Conservation (phyloP, 2,113 vertebrate species). For the Anguilla japonica region DNA sequence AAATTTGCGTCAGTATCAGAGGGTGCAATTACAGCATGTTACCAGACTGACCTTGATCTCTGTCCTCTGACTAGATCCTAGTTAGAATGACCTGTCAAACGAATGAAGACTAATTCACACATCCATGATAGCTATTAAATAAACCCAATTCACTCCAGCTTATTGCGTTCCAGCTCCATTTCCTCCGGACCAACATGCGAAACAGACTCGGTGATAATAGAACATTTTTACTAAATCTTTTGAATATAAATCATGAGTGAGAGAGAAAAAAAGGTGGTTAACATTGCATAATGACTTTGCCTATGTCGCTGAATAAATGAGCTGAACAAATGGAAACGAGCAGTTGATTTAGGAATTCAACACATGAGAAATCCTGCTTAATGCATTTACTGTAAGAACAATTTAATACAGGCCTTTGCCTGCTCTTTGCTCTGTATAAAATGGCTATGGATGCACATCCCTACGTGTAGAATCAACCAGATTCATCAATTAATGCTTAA, state of each 20-base stretch:
- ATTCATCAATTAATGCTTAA: not conserved
- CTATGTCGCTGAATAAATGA: not conserved
- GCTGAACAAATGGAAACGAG: not conserved
- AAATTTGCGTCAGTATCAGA: not conserved
- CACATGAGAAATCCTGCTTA: not conserved
- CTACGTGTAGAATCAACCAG: not conserved
- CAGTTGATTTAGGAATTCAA: not conserved
- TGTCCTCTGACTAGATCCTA: not conserved
- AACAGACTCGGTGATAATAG: not conserved
- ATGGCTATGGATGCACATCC: not conserved
- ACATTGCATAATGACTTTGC: constrained; percentile 5
- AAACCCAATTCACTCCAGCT: not conserved
- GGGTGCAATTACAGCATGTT: not conserved
- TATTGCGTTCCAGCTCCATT: not conserved
- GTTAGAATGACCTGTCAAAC: constrained; percentile 1
- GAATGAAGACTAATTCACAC: not conserved
- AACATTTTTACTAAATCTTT: not conserved
- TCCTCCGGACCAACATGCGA: not conserved
- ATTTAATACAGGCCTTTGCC: not conserved
- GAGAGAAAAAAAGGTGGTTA: not conserved
- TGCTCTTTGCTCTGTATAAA: not conserved
- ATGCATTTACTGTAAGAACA: not conserved
- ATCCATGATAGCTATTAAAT: not conserved
- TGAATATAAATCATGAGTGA: not conserved
- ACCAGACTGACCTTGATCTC: not conserved